Evolutionary conservation across 2,888 invertebrate species (phyloP).

Genomic region (Plagodis dolabraria): DNA sequence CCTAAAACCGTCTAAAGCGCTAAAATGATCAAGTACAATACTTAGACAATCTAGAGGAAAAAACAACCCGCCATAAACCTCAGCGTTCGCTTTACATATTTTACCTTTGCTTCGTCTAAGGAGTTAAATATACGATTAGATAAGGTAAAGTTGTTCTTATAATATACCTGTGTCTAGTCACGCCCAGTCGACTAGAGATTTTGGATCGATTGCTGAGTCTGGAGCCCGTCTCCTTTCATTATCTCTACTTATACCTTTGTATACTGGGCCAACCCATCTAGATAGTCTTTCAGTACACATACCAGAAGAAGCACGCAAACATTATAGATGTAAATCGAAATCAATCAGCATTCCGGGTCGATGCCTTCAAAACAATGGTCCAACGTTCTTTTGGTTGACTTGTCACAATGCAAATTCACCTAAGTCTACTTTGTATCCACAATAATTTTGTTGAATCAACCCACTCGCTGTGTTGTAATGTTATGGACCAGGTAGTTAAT

Average conservation of each 20-base stretch:
- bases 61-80: no score
- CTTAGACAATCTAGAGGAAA: no score
- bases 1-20: no score
- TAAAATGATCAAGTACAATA: no score
- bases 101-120: no score
- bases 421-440: conserved; percentile 3
- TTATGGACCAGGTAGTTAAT: background rate
- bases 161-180: conserved; percentile 9
- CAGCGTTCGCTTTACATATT: no score
- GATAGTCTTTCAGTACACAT: background rate
- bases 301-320: conserved; percentile 42
- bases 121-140: no score
- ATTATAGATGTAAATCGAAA: conserved; percentile 47
- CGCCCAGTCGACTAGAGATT: conserved; percentile 15
- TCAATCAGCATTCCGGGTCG: conserved; percentile 49
- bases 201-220: conserved; percentile 48
- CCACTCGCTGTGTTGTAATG: conserved; percentile 8
- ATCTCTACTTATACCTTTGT: conserved; percentile 23
- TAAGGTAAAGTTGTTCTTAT: no score
- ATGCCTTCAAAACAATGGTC: conserved; percentile 52
- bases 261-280: no score
- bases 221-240: conserved; percentile 35
- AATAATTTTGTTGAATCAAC: conserved; percentile 1
- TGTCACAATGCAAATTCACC: conserved; percentile 14
- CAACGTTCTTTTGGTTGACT: conserved; percentile 35